Conservation (phyloP, 2,113 vertebrate species). For the Spilogale gracilis region DNA sequence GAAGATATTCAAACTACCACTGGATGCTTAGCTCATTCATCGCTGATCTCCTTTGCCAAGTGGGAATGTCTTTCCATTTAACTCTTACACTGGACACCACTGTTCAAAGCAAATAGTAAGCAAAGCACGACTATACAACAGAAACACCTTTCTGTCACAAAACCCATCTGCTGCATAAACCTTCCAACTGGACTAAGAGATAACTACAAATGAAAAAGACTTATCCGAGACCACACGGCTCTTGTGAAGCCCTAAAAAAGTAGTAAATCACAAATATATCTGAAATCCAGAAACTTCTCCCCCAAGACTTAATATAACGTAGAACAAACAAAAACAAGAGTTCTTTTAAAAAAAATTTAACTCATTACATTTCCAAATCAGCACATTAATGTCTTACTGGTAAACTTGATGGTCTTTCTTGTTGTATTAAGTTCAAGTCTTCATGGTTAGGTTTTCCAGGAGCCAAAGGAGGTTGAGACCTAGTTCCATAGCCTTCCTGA, state of each 20-base stretch:
- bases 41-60: not conserved
- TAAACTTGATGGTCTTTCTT: slow-evolving; percentile 97
- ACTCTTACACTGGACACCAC: not conserved
- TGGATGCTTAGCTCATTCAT: not conserved
- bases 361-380: slow-evolving; percentile 60
- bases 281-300: slow-evolving; percentile 3
- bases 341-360: slow-evolving; percentile 14
- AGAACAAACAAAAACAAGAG: slow-evolving; percentile 52
- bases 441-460: slow-evolving; percentile 95
- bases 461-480: slow-evolving; percentile 92
- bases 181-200: not conserved
- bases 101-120: not conserved
- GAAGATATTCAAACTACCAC: not conserved
- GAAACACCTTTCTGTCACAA: not conserved
- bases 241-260: slow-evolving; percentile 35
- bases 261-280: not conserved
- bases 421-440: slow-evolving; percentile 94
- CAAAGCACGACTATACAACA: not conserved
- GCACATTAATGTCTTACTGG: slow-evolving; percentile 92
- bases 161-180: not conserved
- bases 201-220: not conserved
- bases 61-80: not conserved
- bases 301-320: slow-evolving; percentile 6
- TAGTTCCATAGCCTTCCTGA: slow-evolving; percentile 94
- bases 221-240: not conserved